phyloP scores from a whole-genome alignment of 2,888 invertebrate species.

The Macrosiphum euphorbiae region DNA sequence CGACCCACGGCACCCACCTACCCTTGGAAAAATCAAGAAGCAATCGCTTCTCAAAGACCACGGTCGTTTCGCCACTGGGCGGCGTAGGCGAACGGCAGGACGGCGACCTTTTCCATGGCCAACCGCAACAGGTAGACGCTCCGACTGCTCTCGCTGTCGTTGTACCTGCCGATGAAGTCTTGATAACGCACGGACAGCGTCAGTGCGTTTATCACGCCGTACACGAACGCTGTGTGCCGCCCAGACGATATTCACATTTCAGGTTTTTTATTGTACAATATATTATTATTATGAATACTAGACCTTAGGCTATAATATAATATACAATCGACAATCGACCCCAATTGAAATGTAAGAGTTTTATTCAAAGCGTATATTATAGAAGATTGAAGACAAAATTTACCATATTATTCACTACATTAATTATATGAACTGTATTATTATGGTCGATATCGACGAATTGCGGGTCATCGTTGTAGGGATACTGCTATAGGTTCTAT shows the following conservation, averaged over 20 bases:
- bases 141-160: constrained; percentile 10
- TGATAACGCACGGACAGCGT: constrained; percentile 53
- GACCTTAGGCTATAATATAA: not conserved
- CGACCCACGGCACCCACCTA: too few species aligned
- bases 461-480: not conserved
- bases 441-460: not conserved
- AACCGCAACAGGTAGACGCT: constrained; percentile 21
- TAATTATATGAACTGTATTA: not conserved
- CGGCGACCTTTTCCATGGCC: constrained; percentile 46
- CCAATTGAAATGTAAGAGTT: not conserved
- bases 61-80: too few species aligned
- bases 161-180: constrained; percentile 30
- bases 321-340: not conserved
- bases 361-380: not conserved
- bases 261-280: not conserved
- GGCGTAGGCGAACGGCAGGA: constrained; percentile 40
- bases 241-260: not conserved
- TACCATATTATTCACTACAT: not conserved
- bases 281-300: not conserved
- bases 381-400: not conserved
- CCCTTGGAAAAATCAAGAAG: too few species aligned
- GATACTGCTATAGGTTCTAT: not conserved
- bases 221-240: constrained; percentile 12
- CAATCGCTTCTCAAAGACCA: too few species aligned
- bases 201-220: constrained; percentile 44